Conservation (phyloP, 2,797 vertebrate genomes). For the Periparus ater region DNA sequence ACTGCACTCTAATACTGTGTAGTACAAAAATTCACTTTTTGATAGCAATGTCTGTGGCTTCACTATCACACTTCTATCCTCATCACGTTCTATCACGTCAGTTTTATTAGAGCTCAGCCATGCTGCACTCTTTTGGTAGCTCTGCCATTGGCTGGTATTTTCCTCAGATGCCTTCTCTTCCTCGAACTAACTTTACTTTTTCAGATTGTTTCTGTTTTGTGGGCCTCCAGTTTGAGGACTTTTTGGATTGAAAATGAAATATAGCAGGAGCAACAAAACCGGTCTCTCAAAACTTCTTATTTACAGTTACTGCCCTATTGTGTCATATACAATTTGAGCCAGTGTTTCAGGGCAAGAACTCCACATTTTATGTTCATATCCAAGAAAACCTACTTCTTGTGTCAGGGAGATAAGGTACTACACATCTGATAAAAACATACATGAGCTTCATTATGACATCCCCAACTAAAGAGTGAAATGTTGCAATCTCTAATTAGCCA, state of each 20-base stretch:
- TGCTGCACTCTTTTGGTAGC: neutral
- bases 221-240: neutral
- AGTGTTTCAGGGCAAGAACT: neutral
- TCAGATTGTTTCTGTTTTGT: neutral
- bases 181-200: neutral
- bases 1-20: neutral
- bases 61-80: neutral
- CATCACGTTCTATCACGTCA: neutral
- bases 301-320: neutral
- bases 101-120: neutral
- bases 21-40: neutral
- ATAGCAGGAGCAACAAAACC: neutral
- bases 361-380: neutral
- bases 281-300: neutral
- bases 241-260: neutral
- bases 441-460: neutral
- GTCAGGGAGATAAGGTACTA: neutral
- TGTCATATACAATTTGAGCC: neutral
- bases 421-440: neutral
- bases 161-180: neutral
- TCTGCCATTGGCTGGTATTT: neutral
- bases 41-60: neutral
- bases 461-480: neutral
- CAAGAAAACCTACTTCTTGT: neutral
- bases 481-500: neutral